A percentile compares a stretch with the other conserved stretches of the same genome.
These are phyloP conservation scores for Tadarida brasiliensis DNA, from an alignment of 2,797 vertebrate species.

Conservation along the genomic window DNA sequence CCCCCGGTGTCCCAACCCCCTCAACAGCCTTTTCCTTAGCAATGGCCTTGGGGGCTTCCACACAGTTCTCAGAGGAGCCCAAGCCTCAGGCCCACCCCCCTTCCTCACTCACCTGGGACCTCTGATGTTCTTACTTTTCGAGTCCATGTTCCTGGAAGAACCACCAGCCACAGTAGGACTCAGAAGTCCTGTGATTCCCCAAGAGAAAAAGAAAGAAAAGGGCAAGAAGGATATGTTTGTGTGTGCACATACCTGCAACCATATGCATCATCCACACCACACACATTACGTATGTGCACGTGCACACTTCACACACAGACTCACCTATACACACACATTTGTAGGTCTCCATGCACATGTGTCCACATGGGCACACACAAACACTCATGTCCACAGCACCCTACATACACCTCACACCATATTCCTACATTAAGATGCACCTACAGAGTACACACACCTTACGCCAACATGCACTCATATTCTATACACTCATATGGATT, in stretches of 20 bases:
- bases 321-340: background rate
- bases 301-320: fast-evolving
- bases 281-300: fast-evolving
- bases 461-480: background rate
- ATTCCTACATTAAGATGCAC: background rate
- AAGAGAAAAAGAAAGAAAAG: slow-evolving; percentile 19
- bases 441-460: no score
- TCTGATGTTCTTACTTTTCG: background rate
- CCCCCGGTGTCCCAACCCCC: background rate
- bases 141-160: slow-evolving; percentile 31
- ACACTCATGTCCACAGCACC: background rate
- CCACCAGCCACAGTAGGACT: background rate
- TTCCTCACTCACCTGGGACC: background rate
- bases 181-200: slow-evolving; percentile 19
- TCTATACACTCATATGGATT: background rate
- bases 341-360: background rate
- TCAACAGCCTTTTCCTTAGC: background rate
- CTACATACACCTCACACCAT: background rate
- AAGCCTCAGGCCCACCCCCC: background rate
- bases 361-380: background rate
- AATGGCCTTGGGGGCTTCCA: background rate
- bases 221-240: background rate
- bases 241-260: background rate
- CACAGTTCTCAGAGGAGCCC: background rate
- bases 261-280: fast-evolving